A percentile compares a stretch with the other conserved stretches of the same genome.
These are phyloP conservation scores for Crotophaga sulcirostris DNA, from an alignment of 2,113 vertebrate species.

Conservation along the genomic window DNA sequence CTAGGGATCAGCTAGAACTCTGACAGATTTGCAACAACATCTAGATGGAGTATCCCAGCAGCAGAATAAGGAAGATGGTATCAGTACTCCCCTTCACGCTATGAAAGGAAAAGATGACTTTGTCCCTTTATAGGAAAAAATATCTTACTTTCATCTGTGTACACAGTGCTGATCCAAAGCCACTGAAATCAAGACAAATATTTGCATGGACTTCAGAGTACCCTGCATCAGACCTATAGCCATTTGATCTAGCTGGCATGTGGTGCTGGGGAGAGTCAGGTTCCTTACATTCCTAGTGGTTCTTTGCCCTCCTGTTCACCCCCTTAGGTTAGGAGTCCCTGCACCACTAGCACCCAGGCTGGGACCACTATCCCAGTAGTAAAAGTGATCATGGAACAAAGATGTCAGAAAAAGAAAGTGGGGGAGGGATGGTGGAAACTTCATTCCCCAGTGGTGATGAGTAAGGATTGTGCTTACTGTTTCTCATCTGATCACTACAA, in stretches of 20 bases:
- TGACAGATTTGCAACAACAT: neutral
- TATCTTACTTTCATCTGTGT: neutral
- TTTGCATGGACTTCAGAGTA: conserved; percentile 35
- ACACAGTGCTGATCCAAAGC: neutral
- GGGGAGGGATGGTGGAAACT: neutral
- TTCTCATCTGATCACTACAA: conserved; percentile 1
- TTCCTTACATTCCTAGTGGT: neutral
- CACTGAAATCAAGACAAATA: conserved; percentile 60
- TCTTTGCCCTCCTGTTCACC: neutral
- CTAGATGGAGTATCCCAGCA: neutral
- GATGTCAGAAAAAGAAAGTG: neutral
- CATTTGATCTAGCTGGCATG: neutral
- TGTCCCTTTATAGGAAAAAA: neutral
- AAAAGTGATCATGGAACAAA: neutral
- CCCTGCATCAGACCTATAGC: neutral
- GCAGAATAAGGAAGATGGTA: neutral
- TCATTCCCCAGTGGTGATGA: conserved; percentile 4
- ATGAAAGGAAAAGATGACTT: conserved; percentile 32
- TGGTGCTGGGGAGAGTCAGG: neutral
- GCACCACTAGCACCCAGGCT: neutral
- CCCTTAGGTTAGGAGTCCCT: neutral
- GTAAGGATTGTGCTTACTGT: neutral
- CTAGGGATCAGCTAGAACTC: neutral
- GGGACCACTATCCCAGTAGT: neutral
- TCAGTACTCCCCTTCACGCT: neutral